Conservation (phyloP, 1,140 invertebrate species). For the Triops cancriformis region DNA sequence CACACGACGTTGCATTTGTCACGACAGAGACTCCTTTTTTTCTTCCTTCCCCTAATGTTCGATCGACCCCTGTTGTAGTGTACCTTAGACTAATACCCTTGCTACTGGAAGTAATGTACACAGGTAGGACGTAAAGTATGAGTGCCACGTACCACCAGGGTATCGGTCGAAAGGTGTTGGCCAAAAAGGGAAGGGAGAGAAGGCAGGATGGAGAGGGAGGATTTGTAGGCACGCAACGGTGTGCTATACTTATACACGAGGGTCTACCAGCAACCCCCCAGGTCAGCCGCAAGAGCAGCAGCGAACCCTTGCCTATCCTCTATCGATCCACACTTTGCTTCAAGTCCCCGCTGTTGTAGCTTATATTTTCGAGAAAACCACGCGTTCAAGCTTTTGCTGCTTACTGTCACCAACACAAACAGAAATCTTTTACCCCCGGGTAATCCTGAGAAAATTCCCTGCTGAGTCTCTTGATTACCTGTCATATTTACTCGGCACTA, state of each 20-base stretch:
- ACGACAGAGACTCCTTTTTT: not conserved
- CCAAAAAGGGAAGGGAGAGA: not conserved
- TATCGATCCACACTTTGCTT: not conserved
- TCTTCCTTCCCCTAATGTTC: not conserved
- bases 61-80: not conserved
- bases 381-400: not conserved
- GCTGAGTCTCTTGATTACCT: constrained; percentile 2
- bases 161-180: not conserved
- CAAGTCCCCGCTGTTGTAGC: not conserved
- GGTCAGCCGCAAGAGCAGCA: not conserved
- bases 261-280: not conserved
- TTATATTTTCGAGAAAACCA: not conserved
- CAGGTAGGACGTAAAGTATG: not conserved
- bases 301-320: not conserved
- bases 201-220: not conserved
- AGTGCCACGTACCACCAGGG: constrained; percentile 6
- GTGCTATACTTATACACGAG: not conserved
- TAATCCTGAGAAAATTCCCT: not conserved
- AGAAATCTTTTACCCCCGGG: not conserved
- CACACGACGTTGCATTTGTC: too few species aligned
- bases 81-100: not conserved
- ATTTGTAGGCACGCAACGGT: constrained; percentile 4
- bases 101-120: not conserved
- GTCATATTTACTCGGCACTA: not conserved
- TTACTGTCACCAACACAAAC: not conserved